Base-by-base conservation (phyloP, 23 tunicate genomes). In the Pegea sp. region DNA sequence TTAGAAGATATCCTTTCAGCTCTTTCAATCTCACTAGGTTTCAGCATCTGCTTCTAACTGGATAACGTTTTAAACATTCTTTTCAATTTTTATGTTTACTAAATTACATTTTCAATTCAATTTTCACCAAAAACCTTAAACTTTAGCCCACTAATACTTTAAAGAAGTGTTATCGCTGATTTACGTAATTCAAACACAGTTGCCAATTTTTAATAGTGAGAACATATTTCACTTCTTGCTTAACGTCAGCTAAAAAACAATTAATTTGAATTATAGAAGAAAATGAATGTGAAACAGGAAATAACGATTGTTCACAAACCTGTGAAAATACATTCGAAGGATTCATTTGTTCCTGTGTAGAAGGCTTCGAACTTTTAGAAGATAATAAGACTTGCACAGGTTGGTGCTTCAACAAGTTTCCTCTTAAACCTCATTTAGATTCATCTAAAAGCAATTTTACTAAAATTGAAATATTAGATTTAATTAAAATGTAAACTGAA, bases 281-380 rank as follows among this genome's bases (percentile, higher is more conserved):
- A 38, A 38, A 38, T 16, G 46, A 38, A 38, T 38, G 46, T 16
- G 46, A 8, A 8, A 8, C 46, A 8, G 46, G 46, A 38, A 38
- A 38, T 38, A 38, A 38, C 46, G 16, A 38, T 38, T 38, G 46
- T 16, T 38, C 46, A 38, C 46, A 38, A n/a, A 55, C 61, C 20
- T 81, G 93, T 49, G 44, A 16, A 27, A 67, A 81, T 60, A 81
- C 93, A 5, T 48, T 26, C 16, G 69, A 58, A 0, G 72, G 81
- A 0, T 72, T 46, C 66, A 42, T 7, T 3, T 81, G 93, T 30
- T 52, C 25, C 13, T 81, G 93, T 27, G 33, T 53, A 11, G 58
- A 72, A 0, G 93, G 93, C n/a, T n/a, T n/a, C n/a, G n/a, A n/a
- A n/a, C n/a, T n/a, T n/a, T n/a, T n/a, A n/a, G n/a, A n/a, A n/a